Evolutionary conservation across 2,797 vertebrate genomes (phyloP).

Genomic region (Cryptoblepharus egeriae): DNA sequence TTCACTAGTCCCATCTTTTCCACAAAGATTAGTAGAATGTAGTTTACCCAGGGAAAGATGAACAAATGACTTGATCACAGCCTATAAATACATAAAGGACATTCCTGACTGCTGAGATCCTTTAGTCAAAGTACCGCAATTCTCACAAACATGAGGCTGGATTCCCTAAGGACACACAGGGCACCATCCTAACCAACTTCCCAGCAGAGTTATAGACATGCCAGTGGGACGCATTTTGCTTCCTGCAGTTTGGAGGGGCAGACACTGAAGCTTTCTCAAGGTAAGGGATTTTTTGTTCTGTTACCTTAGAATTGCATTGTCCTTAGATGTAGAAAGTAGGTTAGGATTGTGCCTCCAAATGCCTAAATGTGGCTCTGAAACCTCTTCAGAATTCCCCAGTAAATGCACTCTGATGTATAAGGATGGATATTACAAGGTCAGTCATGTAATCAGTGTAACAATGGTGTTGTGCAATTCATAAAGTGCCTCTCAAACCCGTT

Average conservation of each 20-base stretch:
- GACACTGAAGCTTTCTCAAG: no score
- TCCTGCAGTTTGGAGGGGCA: no score
- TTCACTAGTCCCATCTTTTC: neutral
- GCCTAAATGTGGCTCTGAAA: neutral
- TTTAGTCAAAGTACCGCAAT: neutral
- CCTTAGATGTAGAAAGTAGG: no score
- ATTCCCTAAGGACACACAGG: no score
- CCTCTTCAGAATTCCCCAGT: neutral
- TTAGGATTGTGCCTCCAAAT: no score
- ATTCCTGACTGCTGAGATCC: neutral
- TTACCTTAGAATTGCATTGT: no score
- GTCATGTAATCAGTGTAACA: neutral
- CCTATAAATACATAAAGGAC: neutral
- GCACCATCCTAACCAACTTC: no score
- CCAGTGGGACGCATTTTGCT: no score
- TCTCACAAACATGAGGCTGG: neutral
- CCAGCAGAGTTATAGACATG: no score
- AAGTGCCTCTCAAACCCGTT: neutral
- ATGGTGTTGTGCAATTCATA: neutral
- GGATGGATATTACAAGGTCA: neutral
- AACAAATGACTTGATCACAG: neutral
- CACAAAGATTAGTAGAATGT: neutral
- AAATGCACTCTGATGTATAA: neutral
- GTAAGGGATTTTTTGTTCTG: no score
- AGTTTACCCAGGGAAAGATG: neutral